Percentiles rank a stretch among this genome's conserved stretches.
Conservation (phyloP, 2,888 invertebrate genomes). For the Eupithecia subumbrata region DNA sequence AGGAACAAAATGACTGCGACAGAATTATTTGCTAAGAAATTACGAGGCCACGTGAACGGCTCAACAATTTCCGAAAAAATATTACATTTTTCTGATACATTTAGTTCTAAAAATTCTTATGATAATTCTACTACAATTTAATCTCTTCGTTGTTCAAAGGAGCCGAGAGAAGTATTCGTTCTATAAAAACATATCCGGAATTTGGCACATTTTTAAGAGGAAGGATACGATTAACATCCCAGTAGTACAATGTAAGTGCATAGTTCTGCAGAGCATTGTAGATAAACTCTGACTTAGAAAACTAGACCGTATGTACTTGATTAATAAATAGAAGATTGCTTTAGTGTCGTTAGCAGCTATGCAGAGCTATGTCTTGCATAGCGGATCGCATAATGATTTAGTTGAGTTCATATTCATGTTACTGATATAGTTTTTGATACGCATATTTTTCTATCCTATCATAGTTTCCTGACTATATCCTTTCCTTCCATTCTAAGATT, state of each 20-base stretch:
- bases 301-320: slow-evolving; percentile 13
- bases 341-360: slow-evolving; percentile 26
- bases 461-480: background rate
- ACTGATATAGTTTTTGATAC: background rate
- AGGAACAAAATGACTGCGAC: background rate
- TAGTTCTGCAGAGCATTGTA: slow-evolving; percentile 77
- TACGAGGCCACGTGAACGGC: background rate
- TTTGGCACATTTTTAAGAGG: slow-evolving; percentile 79
- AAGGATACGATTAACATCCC: slow-evolving; percentile 53
- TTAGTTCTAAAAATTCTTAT: background rate
- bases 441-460: background rate
- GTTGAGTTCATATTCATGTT: background rate
- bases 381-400: slow-evolving; percentile 3
- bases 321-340: slow-evolving; percentile 16
- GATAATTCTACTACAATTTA: slow-evolving; percentile 5
- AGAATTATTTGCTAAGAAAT: background rate
- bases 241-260: slow-evolving; percentile 74
- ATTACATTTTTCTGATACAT: background rate
- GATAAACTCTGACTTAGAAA: slow-evolving; percentile 9
- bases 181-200: slow-evolving; percentile 78
- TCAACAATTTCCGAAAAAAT: background rate
- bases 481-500: too few relatives aligned
- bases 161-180: slow-evolving; percentile 69
- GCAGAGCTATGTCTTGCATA: slow-evolving; percentile 53
- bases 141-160: slow-evolving; percentile 61